A percentile compares a stretch with the other conserved stretches of the same genome.
These are phyloP conservation scores for Cantharis rufa DNA, from an alignment of 2,888 invertebrate species.

Conservation along the genomic window DNA sequence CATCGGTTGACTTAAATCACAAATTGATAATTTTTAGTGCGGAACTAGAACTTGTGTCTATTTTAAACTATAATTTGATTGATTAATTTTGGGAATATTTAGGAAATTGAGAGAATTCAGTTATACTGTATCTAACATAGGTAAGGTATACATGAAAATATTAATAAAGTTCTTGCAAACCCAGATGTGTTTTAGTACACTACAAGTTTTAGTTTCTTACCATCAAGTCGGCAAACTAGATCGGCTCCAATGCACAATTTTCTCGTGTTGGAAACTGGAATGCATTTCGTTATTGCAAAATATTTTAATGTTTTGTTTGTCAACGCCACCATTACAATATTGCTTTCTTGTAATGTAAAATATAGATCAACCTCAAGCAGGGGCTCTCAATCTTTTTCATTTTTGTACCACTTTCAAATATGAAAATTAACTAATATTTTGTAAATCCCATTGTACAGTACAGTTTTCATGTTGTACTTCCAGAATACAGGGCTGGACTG, in stretches of 20 bases:
- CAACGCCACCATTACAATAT: background rate
- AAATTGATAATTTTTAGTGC: background rate
- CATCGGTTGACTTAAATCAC: background rate
- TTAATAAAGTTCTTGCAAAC: background rate
- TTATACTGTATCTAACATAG: background rate
- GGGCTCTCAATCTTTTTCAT: too few species aligned
- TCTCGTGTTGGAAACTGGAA: background rate
- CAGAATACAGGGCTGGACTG: too few species aligned
- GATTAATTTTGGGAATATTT: background rate
- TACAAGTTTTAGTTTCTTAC: background rate
- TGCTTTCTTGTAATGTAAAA: background rate
- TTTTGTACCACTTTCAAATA: too few species aligned
- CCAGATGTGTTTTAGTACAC: background rate
- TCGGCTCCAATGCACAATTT: background rate
- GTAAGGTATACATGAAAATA: background rate
- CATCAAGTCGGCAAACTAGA: background rate
- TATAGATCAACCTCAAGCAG: background rate
- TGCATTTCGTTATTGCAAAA: background rate
- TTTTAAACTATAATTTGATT: background rate
- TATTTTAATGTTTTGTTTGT: background rate
- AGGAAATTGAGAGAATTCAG: background rate
- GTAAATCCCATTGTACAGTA: too few species aligned
- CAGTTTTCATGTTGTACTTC: too few species aligned
- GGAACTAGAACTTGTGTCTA: background rate
- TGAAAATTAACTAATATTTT: too few species aligned